A percentile compares a stretch with the other conserved stretches of the same genome.
phyloP scores from a whole-genome alignment of 2,797 vertebrate genomes.

The Lacerta agilis region DNA sequence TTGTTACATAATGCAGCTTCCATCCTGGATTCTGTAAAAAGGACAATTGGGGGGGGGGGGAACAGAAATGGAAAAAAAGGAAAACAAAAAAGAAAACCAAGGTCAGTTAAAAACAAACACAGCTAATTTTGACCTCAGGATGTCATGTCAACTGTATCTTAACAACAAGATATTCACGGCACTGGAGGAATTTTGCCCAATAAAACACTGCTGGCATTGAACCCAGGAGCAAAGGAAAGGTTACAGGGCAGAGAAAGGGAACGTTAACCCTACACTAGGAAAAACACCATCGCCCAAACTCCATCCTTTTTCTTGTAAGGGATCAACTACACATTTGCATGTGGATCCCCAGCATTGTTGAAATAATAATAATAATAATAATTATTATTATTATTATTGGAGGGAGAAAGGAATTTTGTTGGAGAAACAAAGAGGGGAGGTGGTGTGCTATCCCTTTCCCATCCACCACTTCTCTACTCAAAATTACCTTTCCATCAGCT shows the following conservation, averaged over 20 bases:
- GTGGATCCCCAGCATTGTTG: background rate
- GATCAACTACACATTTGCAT: background rate
- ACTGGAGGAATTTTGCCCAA: background rate
- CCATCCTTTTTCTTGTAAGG: background rate
- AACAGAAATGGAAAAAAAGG: background rate
- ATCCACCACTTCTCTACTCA: too few species aligned
- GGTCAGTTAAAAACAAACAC: background rate
- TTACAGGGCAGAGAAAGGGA: background rate
- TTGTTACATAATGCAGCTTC: constrained; percentile 42
- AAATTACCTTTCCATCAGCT: background rate
- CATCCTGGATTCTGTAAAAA: constrained; percentile 74
- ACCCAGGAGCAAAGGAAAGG: background rate
- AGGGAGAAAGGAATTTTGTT: background rate
- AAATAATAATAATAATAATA: background rate
- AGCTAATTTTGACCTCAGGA: background rate
- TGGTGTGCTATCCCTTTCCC: background rate
- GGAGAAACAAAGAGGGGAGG: background rate
- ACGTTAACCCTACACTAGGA: background rate
- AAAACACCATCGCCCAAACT: background rate
- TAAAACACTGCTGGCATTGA: background rate
- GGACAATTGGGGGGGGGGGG: background rate
- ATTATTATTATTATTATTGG: too few species aligned
- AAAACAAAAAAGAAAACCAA: background rate
- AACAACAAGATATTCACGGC: background rate
- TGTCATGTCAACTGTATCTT: background rate